These are phyloP conservation scores for Agriopis aurantiaria DNA, from an alignment of 2,888 invertebrate species.

Conservation along the genomic window DNA sequence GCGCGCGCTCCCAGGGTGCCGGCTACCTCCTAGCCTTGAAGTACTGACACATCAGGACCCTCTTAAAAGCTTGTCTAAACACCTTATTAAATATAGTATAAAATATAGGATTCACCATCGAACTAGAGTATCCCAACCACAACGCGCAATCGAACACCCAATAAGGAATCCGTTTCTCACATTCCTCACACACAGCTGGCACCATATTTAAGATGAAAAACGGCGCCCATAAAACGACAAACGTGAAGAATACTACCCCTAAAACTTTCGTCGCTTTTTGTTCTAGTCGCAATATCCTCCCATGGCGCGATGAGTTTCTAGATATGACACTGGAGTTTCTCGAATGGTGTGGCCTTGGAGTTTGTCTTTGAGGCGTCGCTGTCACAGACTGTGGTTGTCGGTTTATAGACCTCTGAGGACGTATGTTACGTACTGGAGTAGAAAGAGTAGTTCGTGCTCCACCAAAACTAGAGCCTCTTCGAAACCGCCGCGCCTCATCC, in stretches of 20 bases:
- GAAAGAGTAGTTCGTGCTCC: slow-evolving; percentile 88
- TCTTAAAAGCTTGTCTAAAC: slow-evolving; percentile 96
- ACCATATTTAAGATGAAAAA: slow-evolving; percentile 96
- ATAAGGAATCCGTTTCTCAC: slow-evolving; percentile 90
- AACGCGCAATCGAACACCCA: slow-evolving; percentile 95
- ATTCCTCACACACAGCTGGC: slow-evolving; percentile 93
- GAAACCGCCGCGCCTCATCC: slow-evolving; percentile 88
- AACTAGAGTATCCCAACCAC: slow-evolving; percentile 97
- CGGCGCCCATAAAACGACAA: slow-evolving; percentile 98
- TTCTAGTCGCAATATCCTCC: slow-evolving; percentile 94
- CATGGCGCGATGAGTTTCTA: slow-evolving; percentile 93
- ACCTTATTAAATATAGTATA: slow-evolving; percentile 98
- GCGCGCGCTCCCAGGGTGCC: slow-evolving; percentile 83
- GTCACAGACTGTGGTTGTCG: slow-evolving; percentile 67
- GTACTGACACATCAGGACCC: slow-evolving; percentile 93
- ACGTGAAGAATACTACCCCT: slow-evolving; percentile 97
- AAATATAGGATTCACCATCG: slow-evolving; percentile 98
- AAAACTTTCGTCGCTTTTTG: slow-evolving; percentile 98
- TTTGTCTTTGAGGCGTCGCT: slow-evolving; percentile 77
- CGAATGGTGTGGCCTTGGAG: slow-evolving; percentile 90
- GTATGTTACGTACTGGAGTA: slow-evolving; percentile 77
- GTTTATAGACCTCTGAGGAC: slow-evolving; percentile 72
- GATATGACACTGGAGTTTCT: slow-evolving; percentile 94
- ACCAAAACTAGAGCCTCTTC: slow-evolving; percentile 91
- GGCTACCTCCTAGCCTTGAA: slow-evolving; percentile 83